A percentile compares a stretch with the other conserved stretches of the same genome.
Conservation (phyloP, 2,888 invertebrate genomes). For the Conops quadrifasciatus region DNA sequence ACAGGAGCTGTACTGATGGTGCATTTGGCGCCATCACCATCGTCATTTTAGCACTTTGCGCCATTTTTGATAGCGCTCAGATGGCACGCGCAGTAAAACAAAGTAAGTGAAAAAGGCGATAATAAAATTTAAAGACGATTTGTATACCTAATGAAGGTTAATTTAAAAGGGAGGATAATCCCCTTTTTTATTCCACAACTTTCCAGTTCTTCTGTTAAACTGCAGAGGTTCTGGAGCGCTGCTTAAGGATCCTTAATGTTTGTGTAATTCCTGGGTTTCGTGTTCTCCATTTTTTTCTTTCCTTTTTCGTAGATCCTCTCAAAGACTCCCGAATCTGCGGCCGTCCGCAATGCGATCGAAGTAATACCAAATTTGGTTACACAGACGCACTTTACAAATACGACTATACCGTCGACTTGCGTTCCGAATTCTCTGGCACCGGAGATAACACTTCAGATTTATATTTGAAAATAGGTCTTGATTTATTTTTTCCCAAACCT, state of each 20-base stretch:
- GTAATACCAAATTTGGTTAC: constrained; percentile 60
- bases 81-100: constrained; percentile 31
- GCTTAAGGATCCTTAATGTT: neutral
- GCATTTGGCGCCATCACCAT: constrained; percentile 5
- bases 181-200: no score
- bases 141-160: no score
- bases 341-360: constrained; percentile 70
- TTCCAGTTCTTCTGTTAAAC: no score
- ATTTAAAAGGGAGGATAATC: no score
- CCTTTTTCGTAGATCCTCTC: constrained; percentile 71
- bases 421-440: constrained; percentile 75
- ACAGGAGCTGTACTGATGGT: neutral
- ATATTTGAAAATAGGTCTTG: constrained; percentile 69
- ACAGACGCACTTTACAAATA: constrained; percentile 70
- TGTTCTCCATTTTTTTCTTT: neutral
- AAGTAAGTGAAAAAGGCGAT: constrained; percentile 34
- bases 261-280: no score
- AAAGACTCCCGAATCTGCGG: constrained; percentile 79
- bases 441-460: constrained; percentile 78
- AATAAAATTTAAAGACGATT: no score
- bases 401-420: constrained; percentile 76
- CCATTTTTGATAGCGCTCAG: neutral
- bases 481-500: constrained; percentile 73
- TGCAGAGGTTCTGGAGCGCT: no score
- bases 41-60: constrained; percentile 3